Evolutionary conservation across 2,113 vertebrate species (phyloP).

Genomic region (Paralichthys olivaceus): DNA sequence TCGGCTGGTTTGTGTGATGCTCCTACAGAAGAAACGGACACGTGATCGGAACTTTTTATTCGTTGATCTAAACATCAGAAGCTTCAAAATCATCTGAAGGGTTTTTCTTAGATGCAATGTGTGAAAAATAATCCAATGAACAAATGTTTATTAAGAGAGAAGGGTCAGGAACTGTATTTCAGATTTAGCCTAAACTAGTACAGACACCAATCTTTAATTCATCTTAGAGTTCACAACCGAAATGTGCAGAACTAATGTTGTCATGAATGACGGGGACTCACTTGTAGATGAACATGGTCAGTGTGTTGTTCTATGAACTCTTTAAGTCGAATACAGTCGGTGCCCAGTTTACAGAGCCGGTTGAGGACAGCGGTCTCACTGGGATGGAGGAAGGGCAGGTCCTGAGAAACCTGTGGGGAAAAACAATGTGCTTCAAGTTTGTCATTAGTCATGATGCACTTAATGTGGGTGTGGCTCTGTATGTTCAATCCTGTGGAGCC

Average conservation of each 20-base stretch:
- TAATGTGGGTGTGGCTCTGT: no score
- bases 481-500: no score
- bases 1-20: constrained; percentile 87
- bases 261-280: constrained; percentile 43
- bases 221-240: neutral
- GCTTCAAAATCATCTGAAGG: no score
- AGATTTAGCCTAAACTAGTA: neutral
- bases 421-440: neutral
- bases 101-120: no score
- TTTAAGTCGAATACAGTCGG: constrained; percentile 93
- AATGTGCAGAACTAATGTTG: neutral
- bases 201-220: neutral
- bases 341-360: constrained; percentile 92
- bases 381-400: constrained; percentile 95
- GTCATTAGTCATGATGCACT: no score
- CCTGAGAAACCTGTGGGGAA: constrained; percentile 89
- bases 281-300: constrained; percentile 91
- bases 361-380: constrained; percentile 94
- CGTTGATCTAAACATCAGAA: no score
- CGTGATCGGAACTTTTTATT: no score
- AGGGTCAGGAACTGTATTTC: no score
- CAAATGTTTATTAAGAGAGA: no score
- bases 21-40: constrained; percentile 81
- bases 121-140: no score
- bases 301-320: constrained; percentile 97